Conservation (phyloP, 2,888 invertebrate genomes). For the Malthinus flaveolus region DNA sequence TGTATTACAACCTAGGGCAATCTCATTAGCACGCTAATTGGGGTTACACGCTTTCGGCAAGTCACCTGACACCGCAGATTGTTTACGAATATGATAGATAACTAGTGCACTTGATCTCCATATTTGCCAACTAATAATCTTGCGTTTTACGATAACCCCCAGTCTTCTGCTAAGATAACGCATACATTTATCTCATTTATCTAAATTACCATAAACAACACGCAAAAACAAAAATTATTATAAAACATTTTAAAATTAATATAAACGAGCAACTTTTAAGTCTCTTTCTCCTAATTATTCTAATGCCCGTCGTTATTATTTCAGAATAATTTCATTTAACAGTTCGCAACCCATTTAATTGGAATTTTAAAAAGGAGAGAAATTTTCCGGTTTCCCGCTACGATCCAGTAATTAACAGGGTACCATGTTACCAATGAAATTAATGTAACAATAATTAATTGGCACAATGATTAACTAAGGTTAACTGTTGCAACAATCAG, state of each 20-base stretch:
- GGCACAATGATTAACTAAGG: no score
- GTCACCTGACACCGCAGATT: slow-evolving; percentile 26
- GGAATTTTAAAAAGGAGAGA: no score
- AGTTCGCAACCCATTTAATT: no score
- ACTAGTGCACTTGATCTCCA: slow-evolving; percentile 24
- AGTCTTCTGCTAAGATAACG: slow-evolving; percentile 12
- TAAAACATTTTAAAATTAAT: slow-evolving; percentile 2
- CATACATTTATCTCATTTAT: slow-evolving; percentile 1
- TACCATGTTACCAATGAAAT: no score
- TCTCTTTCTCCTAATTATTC: no score
- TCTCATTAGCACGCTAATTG: slow-evolving; percentile 31
- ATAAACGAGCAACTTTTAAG: no score
- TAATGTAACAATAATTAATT: no score
- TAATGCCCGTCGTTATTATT: no score
- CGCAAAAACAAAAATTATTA: not conserved
- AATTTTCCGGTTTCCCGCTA: no score
- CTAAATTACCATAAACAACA: slow-evolving; percentile 1
- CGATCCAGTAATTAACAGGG: no score
- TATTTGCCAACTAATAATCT: slow-evolving; percentile 22
- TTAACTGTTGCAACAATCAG: no score
- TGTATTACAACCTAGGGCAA: slow-evolving; percentile 25
- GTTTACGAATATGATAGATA: slow-evolving; percentile 27
- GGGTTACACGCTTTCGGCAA: slow-evolving; percentile 24
- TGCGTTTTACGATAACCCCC: slow-evolving; percentile 18
- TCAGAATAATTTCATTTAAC: no score